Base-by-base conservation (phyloP, 2,888 invertebrate species). In the Archips xylosteana region DNA sequence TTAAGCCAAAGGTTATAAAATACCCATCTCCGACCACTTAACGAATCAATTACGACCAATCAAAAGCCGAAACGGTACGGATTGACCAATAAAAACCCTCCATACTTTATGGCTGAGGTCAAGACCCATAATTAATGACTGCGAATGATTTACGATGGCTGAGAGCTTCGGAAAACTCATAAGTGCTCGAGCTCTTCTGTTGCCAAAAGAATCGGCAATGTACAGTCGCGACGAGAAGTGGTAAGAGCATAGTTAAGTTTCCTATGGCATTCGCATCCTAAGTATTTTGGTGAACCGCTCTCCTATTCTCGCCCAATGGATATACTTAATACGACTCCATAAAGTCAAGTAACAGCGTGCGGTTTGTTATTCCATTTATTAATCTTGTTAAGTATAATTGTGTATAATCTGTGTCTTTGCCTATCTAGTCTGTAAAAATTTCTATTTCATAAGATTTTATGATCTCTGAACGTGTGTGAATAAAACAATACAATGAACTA, bases 191-290 rank as follows among this genome's bases (percentile, higher is more conserved):
- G 62, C 60, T 74, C 74, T 74, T 65, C 69, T 65, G 74, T 74
- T 89, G 89, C 88, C 88, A 89, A 89, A 89, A 89, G 88, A 87
- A 87, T 82, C 86, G 85, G 86, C 88, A 79, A 74, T 51, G 89
- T 87, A 89, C 85, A 73, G 75, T 78, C 76, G 71, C 0, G 47
- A 4, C 70, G 76, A 80, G 45, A 88, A 87, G 78, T 81, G 77
- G 57, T 75, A 13, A 15, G 6, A 51, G 39, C 10, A 62, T 15
- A 61, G 13, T 1, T 12, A 8, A 8, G 5, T 49, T 15, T 39
- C 12, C n/a, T 39, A 51, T 13, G n/a, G 32, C 6, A 12, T 32
- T 23, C 23, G 23, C 23, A 23, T 23, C 23, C 23, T 23, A 1
- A 23, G 23, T 23, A 23, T 23, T 1, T 23, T 23, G 23, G 23